A percentile compares a stretch with the other conserved stretches of the same genome.
Conservation (phyloP, 2,888 invertebrate genomes). For the Plusia festucae region DNA sequence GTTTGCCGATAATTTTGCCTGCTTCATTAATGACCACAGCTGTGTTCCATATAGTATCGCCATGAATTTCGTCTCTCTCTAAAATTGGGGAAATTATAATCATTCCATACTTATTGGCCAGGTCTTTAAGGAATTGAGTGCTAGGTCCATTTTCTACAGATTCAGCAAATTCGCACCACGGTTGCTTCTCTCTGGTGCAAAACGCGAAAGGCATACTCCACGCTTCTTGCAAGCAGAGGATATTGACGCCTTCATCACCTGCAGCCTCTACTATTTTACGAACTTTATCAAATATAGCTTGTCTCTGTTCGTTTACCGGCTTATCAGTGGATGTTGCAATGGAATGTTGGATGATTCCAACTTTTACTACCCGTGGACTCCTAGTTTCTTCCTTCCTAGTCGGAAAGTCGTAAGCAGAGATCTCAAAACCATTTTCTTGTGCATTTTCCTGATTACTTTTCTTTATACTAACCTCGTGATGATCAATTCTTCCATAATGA, state of each 20-base stretch:
- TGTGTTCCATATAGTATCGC: conserved; percentile 98
- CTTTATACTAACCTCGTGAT: conserved; percentile 87
- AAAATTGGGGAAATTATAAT: conserved; percentile 98
- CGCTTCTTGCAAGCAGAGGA: conserved; percentile 98
- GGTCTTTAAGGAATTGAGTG: conserved; percentile 93
- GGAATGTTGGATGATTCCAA: conserved; percentile 96
- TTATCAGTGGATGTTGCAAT: conserved; percentile 93
- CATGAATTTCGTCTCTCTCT: conserved; percentile 96
- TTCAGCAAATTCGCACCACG: conserved; percentile 99
- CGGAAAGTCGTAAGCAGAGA: conserved; percentile 93
- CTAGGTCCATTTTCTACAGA: conserved; percentile 95
- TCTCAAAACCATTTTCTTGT: conserved; percentile 90
- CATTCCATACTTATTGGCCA: conserved; percentile 95
- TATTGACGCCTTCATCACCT: conserved; percentile 94
- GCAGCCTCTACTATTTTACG: conserved; percentile 93
- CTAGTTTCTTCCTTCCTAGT: conserved; percentile 92
- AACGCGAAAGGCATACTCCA: conserved; percentile 99
- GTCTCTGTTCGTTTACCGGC: conserved; percentile 93
- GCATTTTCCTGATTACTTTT: conserved; percentile 83
- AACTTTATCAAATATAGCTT: conserved; percentile 94
- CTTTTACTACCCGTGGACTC: conserved; percentile 92
- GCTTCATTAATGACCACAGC: conserved; percentile 96
- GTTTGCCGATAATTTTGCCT: conserved; percentile 97
- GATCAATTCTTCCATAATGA: conserved; percentile 93
- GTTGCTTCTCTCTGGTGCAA: conserved; percentile 98